Base-by-base conservation (phyloP, 2,113 vertebrate species). In the Pionites leucogaster region DNA sequence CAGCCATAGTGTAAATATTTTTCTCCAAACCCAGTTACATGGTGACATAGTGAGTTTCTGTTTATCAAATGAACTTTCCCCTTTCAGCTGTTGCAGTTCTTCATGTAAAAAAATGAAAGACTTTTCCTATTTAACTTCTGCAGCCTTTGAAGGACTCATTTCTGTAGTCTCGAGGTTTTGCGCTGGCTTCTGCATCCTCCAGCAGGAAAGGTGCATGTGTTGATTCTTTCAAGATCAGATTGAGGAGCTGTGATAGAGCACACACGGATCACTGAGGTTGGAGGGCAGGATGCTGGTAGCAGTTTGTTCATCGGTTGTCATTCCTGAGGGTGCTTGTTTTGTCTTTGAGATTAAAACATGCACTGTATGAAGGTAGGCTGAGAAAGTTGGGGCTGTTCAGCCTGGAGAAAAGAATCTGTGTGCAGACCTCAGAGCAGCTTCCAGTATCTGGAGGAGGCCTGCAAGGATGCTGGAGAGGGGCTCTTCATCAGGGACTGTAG, bases 1-100 rank as follows among this genome's bases (percentile, higher is more conserved):
- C 78, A 82, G 24, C 84, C 82, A 41, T 50, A 60, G 57, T 47
- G 50, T 93, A 96, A 97, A 92, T 94, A 72, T 95, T 96, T 93
- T 86, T 53, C 88, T 91, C 44, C 71, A 65, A 82, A 95, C 24
- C 60, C 64, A 86, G 52, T 88, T 90, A 49, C 37, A 6, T 64
- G 28, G 52, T 94, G 87, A 62, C 70, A 35, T 70, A 90, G 83
- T 47, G 68, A 52, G 81, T 92, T 92, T 80, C 50, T 92, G 41
- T 92, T 95, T 91, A 53, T 92, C 52, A 33, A 37, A 49, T 39
- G 46, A 79, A 59, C 65, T 92, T 94, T 91, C 57, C n/a, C 49
- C 92, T 93, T 77, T 76, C 81, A 82, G 33, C 25, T 80, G 31
- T 41, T 79, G 20, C 57, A 74, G 28, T 89, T 77, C 27, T 78